Percentiles rank a stretch among this genome's conserved stretches.
These are phyloP conservation scores for Lasioglossum leucozonium DNA, from an alignment of 2,888 invertebrate species.

Conservation along the genomic window DNA sequence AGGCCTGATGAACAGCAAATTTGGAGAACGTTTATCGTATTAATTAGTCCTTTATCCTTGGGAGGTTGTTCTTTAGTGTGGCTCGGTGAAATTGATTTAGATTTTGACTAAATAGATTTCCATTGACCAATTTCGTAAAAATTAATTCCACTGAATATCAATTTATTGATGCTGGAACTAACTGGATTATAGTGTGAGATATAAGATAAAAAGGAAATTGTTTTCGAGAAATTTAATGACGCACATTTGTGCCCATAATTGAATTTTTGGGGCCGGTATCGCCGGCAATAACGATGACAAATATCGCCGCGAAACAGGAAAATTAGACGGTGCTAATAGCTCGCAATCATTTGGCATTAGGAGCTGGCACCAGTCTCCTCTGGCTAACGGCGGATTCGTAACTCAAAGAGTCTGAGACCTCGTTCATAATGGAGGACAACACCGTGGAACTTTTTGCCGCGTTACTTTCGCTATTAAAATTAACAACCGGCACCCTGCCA, in stretches of 20 bases:
- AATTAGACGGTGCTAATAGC: constrained; percentile 40
- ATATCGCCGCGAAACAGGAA: constrained; percentile 8
- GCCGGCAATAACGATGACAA: neutral
- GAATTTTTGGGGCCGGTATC: neutral
- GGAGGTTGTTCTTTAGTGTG: too few species aligned
- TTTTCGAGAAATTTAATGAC: neutral
- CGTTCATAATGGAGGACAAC: constrained; percentile 48
- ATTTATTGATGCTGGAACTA: too few species aligned
- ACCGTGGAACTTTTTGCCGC: constrained; percentile 69
- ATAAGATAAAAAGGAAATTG: neutral
- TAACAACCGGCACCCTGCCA: constrained; percentile 83
- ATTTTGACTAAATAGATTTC: too few species aligned
- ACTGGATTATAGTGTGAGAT: too few species aligned
- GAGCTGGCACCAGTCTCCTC: constrained; percentile 36
- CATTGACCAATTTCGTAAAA: too few species aligned
- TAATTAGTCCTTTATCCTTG: too few species aligned
- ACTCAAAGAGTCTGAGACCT: constrained; percentile 24
- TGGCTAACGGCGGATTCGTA: constrained; percentile 51
- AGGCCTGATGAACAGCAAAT: too few species aligned
- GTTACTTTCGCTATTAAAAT: constrained; percentile 83
- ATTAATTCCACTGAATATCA: too few species aligned
- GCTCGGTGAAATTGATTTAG: too few species aligned
- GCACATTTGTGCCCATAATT: neutral
- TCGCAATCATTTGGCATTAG: constrained; percentile 51
- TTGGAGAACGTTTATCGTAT: too few species aligned